phyloP scores from a whole-genome alignment of 2,888 invertebrate species.

The Clistopyga incitator region DNA sequence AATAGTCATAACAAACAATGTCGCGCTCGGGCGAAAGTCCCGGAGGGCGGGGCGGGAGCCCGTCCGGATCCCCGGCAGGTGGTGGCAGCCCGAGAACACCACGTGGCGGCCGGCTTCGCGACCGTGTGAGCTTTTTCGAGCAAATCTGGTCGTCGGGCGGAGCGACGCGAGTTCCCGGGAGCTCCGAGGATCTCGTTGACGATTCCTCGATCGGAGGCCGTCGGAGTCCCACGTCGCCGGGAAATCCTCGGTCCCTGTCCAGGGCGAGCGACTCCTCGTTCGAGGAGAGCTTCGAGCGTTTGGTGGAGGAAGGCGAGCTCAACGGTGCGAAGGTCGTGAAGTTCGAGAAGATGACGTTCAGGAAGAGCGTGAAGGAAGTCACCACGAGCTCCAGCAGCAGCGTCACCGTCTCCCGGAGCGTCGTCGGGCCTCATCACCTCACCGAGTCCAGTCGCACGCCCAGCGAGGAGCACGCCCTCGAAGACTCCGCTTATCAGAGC shows the following conservation, averaged over 20 bases:
- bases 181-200: slow-evolving; percentile 83
- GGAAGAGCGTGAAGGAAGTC: slow-evolving; percentile 87
- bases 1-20: slow-evolving; percentile 48
- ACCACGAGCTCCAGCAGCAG: slow-evolving; percentile 76
- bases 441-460: slow-evolving; percentile 85
- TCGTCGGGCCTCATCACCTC: slow-evolving; percentile 57
- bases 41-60: slow-evolving; percentile 68
- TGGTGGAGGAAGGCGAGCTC: slow-evolving; percentile 88
- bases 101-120: slow-evolving; percentile 86
- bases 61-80: slow-evolving; percentile 68
- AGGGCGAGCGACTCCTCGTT: slow-evolving; percentile 82
- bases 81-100: slow-evolving; percentile 81
- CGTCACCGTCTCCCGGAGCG: slow-evolving; percentile 10
- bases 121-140: slow-evolving; percentile 92
- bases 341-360: slow-evolving; percentile 89
- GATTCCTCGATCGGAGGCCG: slow-evolving; percentile 56
- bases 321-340: slow-evolving; percentile 89
- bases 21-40: slow-evolving; percentile 71
- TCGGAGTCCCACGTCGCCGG: slow-evolving; percentile 80
- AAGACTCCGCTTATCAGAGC: slow-evolving; percentile 87
- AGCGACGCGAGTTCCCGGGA: slow-evolving; percentile 65
- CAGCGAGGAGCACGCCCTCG: slow-evolving; percentile 85
- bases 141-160: slow-evolving; percentile 89
- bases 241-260: slow-evolving; percentile 78
- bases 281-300: slow-evolving; percentile 85